Evolutionary conservation across 1,140 invertebrate genomes (phyloP).

Genomic region (Phthorimaea operculella): DNA sequence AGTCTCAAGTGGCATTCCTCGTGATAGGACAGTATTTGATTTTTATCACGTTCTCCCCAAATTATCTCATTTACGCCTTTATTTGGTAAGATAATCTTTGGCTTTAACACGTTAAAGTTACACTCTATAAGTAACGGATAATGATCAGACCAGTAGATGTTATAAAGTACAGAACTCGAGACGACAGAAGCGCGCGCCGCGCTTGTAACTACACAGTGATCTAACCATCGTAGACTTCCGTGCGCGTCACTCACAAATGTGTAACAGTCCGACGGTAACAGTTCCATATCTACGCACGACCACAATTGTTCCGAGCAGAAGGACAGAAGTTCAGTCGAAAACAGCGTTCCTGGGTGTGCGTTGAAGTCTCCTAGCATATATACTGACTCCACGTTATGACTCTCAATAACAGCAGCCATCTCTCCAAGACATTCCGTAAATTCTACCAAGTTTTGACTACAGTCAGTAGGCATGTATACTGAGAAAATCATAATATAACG

Average conservation of each 20-base stretch:
- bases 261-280: background rate
- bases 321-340: background rate
- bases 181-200: background rate
- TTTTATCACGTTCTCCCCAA: slow-evolving; percentile 5
- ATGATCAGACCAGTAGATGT: slow-evolving; percentile 10
- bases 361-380: slow-evolving; percentile 8
- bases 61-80: background rate
- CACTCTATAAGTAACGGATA: background rate
- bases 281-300: slow-evolving; percentile 8
- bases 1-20: background rate
- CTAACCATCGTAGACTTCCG: background rate
- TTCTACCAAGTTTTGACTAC: background rate
- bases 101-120: slow-evolving; percentile 1
- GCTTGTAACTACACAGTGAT: slow-evolving; percentile 9
- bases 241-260: slow-evolving; percentile 10
- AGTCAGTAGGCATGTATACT: slow-evolving; percentile 9
- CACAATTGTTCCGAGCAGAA: slow-evolving; percentile 4
- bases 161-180: background rate
- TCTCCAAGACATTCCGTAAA: slow-evolving; percentile 4
- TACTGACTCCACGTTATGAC: slow-evolving; percentile 4
- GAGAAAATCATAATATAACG: slow-evolving; percentile 5
- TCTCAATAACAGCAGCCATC: slow-evolving; percentile 7
- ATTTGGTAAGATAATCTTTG: background rate
- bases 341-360: slow-evolving; percentile 7
- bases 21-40: slow-evolving; percentile 3